Evolutionary conservation across 1,140 invertebrate genomes (phyloP), one percentile per base, ranked within the genome.

Genomic region (Listronotus bonariensis): DNA sequence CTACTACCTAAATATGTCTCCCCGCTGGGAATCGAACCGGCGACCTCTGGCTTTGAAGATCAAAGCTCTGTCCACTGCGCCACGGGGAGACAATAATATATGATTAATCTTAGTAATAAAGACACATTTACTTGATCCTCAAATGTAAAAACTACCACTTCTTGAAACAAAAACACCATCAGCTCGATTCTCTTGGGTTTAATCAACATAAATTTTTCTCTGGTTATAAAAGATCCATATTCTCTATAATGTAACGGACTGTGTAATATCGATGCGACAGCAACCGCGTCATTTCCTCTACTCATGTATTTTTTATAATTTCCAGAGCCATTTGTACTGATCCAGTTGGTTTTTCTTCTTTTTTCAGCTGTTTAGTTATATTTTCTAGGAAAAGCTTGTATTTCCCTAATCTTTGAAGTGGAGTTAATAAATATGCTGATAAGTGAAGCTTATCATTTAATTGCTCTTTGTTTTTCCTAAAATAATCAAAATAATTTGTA

Each of bases 131-230:
- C 70, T 9, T 52, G 40, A 38, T 64, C 54, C 38, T 63, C 43
- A 7, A 36, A 42, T 8, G 74, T 70, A 43, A 74, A 68, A 6
- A 75, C 69, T 9, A 75, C 18, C 15, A 68, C 58, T 55, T 68
- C 55, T 61, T 74, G 63, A 51, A 76, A 76, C 45, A 76, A 45
- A 54, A 76, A 76, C n/a, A 76, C 64, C 62, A 72, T 68, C 26
- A 59, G 40, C 45, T 69, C 66, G 14, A 70, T 49, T 59, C 64
- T 70, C 31, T 49, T 72, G 1, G 75, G 75, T 64, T 74, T 75
- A 1, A 60, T 46, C 15, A 74, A 56, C 32, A 11, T 65, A 51
- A 76, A 76, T 40, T 65, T 65, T 51, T 74, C 72, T 45, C 72
- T 64, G 48, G 74, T 57, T 32, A 75, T 65, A 58, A 73, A 72